Percentiles rank a stretch among this genome's conserved stretches.
Conservation (phyloP, 2,888 invertebrate genomes). For the Lampropteryx suffumata region DNA sequence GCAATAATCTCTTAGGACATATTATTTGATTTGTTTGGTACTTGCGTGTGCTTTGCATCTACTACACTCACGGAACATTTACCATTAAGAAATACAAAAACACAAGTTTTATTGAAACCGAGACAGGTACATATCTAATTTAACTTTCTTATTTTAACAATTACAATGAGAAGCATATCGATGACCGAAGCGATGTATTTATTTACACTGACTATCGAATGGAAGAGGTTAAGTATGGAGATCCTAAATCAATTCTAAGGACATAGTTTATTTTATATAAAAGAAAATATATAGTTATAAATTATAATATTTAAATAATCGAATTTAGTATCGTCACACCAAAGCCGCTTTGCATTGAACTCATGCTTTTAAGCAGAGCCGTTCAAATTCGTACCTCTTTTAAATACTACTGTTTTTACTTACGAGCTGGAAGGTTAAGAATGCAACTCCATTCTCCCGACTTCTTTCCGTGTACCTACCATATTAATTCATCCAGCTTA, state of each 20-base stretch:
- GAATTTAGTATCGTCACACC: conserved; percentile 6
- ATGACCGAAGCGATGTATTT: conserved; percentile 56
- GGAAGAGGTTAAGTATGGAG: conserved; percentile 73
- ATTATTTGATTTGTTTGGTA: not conserved
- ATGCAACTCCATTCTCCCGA: too few species aligned
- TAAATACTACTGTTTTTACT: conserved; percentile 21
- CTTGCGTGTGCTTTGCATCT: conserved; percentile 31
- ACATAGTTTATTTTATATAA: conserved; percentile 17
- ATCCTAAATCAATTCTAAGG: conserved; percentile 27
- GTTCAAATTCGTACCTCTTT: conserved; percentile 27
- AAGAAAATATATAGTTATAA: conserved; percentile 22
- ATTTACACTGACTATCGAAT: conserved; percentile 54
- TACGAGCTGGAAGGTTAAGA: too few species aligned
- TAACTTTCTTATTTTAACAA: conserved; percentile 46
- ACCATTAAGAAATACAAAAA: conserved; percentile 33
- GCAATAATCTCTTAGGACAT: not conserved
- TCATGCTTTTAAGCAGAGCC: conserved; percentile 26
- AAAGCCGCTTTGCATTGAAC: conserved; percentile 9
- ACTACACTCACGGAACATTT: conserved; percentile 35
- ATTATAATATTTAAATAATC: conserved; percentile 3
- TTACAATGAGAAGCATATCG: conserved; percentile 41
- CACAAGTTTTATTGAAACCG: conserved; percentile 33
- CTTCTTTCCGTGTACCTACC: too few species aligned
- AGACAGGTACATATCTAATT: conserved; percentile 42
- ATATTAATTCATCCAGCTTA: too few species aligned